A percentile compares a stretch with the other conserved stretches of the same genome.
Conservation (phyloP, 1,140 invertebrate species). For the Scaptomyza hsui region DNA sequence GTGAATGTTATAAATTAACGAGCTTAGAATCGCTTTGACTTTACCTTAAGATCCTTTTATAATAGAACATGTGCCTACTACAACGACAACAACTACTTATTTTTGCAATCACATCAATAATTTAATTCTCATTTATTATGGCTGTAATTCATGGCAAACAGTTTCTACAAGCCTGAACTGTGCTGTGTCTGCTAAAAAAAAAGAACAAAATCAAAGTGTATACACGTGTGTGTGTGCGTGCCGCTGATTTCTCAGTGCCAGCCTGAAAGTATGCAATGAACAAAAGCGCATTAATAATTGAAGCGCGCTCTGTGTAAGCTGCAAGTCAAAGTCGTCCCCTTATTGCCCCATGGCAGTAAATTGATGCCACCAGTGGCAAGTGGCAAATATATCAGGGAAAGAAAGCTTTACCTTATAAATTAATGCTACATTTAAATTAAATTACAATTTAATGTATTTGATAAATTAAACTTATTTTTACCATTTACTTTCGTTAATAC, state of each 20-base stretch:
- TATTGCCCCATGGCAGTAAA: constrained; percentile 24
- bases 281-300: constrained; percentile 78
- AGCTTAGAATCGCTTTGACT: constrained; percentile 4
- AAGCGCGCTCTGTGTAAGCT: constrained; percentile 35
- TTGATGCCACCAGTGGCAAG: constrained; percentile 50
- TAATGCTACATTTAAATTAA: constrained; percentile 60
- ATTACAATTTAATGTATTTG: constrained; percentile 66
- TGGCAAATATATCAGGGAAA: constrained; percentile 53
- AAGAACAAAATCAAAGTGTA: constrained; percentile 42
- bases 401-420: constrained; percentile 31
- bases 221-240: constrained; percentile 41
- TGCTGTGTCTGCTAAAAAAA: constrained; percentile 12
- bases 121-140: constrained; percentile 25
- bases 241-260: constrained; percentile 66
- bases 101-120: constrained; percentile 19
- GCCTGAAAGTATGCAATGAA: constrained; percentile 78
- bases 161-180: constrained; percentile 22
- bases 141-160: constrained; percentile 16
- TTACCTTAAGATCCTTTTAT: too few relatives aligned
- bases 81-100: constrained; percentile 1
- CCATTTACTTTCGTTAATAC: constrained; percentile 1
- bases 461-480: constrained; percentile 47
- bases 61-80: neutral
- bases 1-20: constrained; percentile 15
- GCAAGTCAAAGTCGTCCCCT: neutral